phyloP scores from a whole-genome alignment of 2,888 invertebrate genomes.

The Julus scandinavius region DNA sequence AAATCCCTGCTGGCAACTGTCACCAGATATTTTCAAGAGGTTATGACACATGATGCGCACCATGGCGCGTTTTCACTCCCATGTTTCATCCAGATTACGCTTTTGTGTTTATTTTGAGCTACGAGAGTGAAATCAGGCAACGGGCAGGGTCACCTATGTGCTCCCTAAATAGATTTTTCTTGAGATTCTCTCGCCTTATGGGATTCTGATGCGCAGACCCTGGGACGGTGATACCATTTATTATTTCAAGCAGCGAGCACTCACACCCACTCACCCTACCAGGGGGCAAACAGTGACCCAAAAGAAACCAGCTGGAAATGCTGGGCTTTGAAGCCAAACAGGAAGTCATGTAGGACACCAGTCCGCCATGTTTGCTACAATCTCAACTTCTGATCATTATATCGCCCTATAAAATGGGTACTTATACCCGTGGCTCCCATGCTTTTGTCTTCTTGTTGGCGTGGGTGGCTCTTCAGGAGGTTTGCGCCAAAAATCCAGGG shows the following conservation, averaged over 20 bases:
- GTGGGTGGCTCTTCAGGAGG: background rate
- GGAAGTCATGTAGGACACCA: conserved; percentile 6
- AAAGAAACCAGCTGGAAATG: conserved; percentile 37
- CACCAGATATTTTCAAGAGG: conserved; percentile 14
- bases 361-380: background rate
- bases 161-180: conserved; percentile 30
- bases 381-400: background rate
- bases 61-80: background rate
- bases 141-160: conserved; percentile 33
- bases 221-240: conserved; percentile 39
- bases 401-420: background rate
- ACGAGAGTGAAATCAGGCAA: conserved; percentile 12
- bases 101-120: conserved; percentile 21
- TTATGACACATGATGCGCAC: background rate
- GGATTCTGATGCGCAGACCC: background rate
- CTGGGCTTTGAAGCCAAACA: background rate
- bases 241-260: conserved; percentile 10
- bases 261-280: background rate
- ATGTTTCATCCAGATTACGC: conserved; percentile 38
- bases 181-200: background rate
- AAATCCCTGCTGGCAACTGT: conserved; percentile 29
- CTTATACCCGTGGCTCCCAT: background rate
- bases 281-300: conserved; percentile 22
- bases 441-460: background rate
- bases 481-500: background rate